Evolutionary conservation across 2,888 invertebrate genomes (phyloP), one percentile per base, ranked within the genome.

Genomic region (Schrankia costaestrigalis): DNA sequence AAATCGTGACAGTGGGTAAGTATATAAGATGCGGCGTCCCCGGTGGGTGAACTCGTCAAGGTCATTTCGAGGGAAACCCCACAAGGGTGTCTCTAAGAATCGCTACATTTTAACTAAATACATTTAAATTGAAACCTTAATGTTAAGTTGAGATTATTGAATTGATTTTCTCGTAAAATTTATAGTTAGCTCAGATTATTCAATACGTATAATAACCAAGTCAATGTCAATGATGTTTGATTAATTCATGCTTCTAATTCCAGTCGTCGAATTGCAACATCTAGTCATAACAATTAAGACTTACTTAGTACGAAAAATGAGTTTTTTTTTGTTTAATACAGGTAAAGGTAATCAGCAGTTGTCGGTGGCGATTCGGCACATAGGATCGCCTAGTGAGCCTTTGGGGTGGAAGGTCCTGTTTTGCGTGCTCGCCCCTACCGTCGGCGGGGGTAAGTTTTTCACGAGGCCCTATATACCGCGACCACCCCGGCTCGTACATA

Each of bases 391-490:
- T 76, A 70, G 74, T 73, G 75, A 76, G 73, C 67, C 68, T 76
- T 71, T 59, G 71, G 77, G 82, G 80, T 83, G 77, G 80, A 78
- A 78, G 80, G 85, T 83, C 84, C 85, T 84, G 82, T 87, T 85
- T 86, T 85, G 86, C 85, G 85, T 85, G 82, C 72, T 82, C 80
- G 75, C 69, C 71, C 68, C 81, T 74, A 71, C 74, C 71, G 75
- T 69, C 72, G 68, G 80, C 71, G 86, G 85, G 86, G 86, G 85
- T 83, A 86, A 85, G 87, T 87, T 86, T 87, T 87, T 87, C 87
- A 86, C 85, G 80, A 87, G 82, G 79, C 84, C 83, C 82, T 86
- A 86, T 86, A 80, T 86, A 86, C 86, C 86, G 86, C 85, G 86
- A 85, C 86, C 86, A 84, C 87, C 87, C 85, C 78, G 70, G 59